Base-by-base conservation (phyloP, 2,113 vertebrate genomes). In the Semnopithecus entellus region DNA sequence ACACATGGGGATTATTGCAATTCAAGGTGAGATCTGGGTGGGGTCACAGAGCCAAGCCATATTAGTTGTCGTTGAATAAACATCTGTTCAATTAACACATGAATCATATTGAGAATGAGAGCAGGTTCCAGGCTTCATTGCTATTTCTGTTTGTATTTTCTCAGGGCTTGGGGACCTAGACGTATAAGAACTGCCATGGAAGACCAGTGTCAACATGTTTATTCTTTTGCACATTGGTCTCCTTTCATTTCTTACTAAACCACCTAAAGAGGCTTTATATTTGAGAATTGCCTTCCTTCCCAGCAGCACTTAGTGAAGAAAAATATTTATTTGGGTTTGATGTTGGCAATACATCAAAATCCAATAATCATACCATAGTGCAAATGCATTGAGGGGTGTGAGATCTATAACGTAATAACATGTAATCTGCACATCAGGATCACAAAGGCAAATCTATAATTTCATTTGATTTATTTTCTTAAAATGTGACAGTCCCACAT, bases 331-430 rank as follows among this genome's bases (percentile, higher is more conserved):
- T 96, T 95, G 95, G 61, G 80, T 64, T 94, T 97, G 97, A 97
- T 96, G 97, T 96, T 98, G 95, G 97, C 95, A 97, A 97, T 96
- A 95, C 90, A 97, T 98, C 97, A 98, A 98, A 98, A 98, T 96
- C 95, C 95, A 98, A 96, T 98, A 96, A 98, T 97, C 96, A 94
- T 50, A 95, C 87, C 76, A 13, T 73, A 95, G 95, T 14, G 73
- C 81, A 88, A 87, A 68, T 45, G 90, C 84, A 87, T 61, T 38
- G 76, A 96, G 61, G 93, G 96, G 87, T 94, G 84, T 94, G 96
- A 97, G 94, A 96, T 76, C 92, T 59, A 80, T 90, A 96, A 93
- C 3, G 55, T 96, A 97, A 97, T 94, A 97, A 97, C 95, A 76
- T 96, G 94, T 96, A 97, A 98, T 98, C 97, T 97, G 96, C 78